These are phyloP conservation scores for Aplocera efformata DNA, from an alignment of 2,888 invertebrate species.

Conservation along the genomic window DNA sequence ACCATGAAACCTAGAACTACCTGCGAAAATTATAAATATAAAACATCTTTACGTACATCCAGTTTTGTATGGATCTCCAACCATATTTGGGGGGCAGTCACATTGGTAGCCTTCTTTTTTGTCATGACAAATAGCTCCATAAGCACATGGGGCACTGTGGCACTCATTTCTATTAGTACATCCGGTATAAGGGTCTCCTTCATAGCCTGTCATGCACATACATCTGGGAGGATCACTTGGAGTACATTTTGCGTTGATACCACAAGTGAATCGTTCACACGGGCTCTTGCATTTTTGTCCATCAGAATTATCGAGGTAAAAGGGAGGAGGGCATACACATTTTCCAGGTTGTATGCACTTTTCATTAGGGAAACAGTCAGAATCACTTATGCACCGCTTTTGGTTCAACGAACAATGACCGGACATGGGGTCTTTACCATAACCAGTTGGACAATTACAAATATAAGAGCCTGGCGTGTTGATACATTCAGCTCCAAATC, in stretches of 20 bases:
- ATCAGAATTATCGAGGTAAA: constrained; percentile 90
- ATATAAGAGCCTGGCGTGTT: constrained; percentile 89
- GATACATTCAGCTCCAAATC: constrained; percentile 92
- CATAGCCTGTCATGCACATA: constrained; percentile 92
- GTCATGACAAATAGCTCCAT: constrained; percentile 93
- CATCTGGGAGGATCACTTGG: constrained; percentile 94
- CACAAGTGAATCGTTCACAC: constrained; percentile 93
- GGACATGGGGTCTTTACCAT: constrained; percentile 89
- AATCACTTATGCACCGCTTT: constrained; percentile 89
- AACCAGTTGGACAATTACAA: constrained; percentile 90
- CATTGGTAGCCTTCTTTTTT: constrained; percentile 92
- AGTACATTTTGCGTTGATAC: constrained; percentile 93
- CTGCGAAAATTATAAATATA: not conserved
- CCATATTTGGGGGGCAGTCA: constrained; percentile 89
- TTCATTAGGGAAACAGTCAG: constrained; percentile 92
- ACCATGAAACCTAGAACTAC: too few relatives aligned
- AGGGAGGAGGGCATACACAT: constrained; percentile 95
- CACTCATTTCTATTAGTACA: constrained; percentile 94
- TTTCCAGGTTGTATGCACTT: constrained; percentile 95
- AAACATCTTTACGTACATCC: constrained; percentile 82
- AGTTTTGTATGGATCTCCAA: constrained; percentile 91
- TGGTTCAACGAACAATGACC: constrained; percentile 91
- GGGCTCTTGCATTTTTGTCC: constrained; percentile 95
- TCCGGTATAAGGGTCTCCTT: constrained; percentile 91
- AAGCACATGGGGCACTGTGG: constrained; percentile 89